Evolutionary conservation across 2,888 invertebrate genomes (phyloP).

Genomic region (Pyralis farinalis): DNA sequence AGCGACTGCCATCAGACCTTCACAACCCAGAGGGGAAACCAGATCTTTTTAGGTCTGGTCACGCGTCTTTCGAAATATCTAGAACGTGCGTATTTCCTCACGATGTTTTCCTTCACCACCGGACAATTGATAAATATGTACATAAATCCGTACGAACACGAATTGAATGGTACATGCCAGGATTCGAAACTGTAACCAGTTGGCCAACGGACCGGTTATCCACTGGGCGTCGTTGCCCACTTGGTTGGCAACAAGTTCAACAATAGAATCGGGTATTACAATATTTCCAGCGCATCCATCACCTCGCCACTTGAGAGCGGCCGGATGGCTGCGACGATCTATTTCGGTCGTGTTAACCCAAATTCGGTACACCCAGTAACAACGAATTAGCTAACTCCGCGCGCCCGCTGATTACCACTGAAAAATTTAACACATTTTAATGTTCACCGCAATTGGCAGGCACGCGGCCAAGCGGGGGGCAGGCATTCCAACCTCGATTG

Average conservation of each 20-base stretch:
- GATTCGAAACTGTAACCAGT: no score
- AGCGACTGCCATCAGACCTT: no score
- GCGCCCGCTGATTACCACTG: constrained; percentile 35
- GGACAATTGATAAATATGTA: no score
- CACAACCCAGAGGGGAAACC: no score
- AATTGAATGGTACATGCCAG: no score
- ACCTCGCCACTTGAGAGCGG: constrained; percentile 21
- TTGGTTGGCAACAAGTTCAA: not conserved
- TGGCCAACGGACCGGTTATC: no score
- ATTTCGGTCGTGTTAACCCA: constrained; percentile 65
- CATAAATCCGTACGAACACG: no score
- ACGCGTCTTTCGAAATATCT: no score
- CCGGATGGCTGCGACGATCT: constrained; percentile 56
- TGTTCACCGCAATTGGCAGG: constrained; percentile 16
- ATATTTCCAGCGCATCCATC: constrained; percentile 27
- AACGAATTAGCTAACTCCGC: constrained; percentile 56
- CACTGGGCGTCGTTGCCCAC: no score
- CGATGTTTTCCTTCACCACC: no score
- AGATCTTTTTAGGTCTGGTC: no score
- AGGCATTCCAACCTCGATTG: not conserved
- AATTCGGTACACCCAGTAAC: constrained; percentile 50
- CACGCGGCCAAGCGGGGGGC: constrained; percentile 18
- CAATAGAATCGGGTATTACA: not conserved
- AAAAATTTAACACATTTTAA: constrained; percentile 25
- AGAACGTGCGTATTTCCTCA: no score